A percentile compares a stretch with the other conserved stretches of the same genome.
Evolutionary conservation across 2,888 invertebrate genomes (phyloP).

Genomic region (Agrochola litura): DNA sequence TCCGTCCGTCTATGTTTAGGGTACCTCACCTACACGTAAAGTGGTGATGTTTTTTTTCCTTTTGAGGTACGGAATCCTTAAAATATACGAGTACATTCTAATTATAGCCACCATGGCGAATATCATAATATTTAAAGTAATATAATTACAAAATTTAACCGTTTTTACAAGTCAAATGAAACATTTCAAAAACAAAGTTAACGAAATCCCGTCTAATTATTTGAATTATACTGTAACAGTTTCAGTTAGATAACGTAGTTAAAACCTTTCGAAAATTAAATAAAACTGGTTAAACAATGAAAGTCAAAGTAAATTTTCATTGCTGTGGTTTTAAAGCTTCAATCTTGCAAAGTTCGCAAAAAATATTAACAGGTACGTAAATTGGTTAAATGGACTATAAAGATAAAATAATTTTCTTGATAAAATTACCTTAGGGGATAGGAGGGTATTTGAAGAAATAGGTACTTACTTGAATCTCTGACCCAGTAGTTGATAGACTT

Average conservation of each 20-base stretch:
- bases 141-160: slow-evolving; percentile 2
- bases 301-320: slow-evolving; percentile 60
- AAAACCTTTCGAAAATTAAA: slow-evolving; percentile 62
- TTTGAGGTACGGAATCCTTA: too few relatives aligned
- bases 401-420: slow-evolving; percentile 39
- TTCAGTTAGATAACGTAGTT: slow-evolving; percentile 55
- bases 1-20: too few relatives aligned
- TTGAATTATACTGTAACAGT: slow-evolving; percentile 54
- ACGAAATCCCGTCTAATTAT: slow-evolving; percentile 53
- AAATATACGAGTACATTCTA: not conserved
- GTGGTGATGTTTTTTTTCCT: too few relatives aligned
- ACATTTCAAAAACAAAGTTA: slow-evolving; percentile 56
- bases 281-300: slow-evolving; percentile 52
- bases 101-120: not conserved
- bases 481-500: slow-evolving; percentile 98
- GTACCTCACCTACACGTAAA: too few relatives aligned
- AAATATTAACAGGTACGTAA: slow-evolving; percentile 48
- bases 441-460: slow-evolving; percentile 16
- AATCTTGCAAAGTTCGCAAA: slow-evolving; percentile 55
- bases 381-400: slow-evolving; percentile 36
- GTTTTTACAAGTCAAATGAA: slow-evolving; percentile 45
- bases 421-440: slow-evolving; percentile 16
- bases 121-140: slow-evolving; percentile 6
- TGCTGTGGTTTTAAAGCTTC: slow-evolving; percentile 48
- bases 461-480: slow-evolving; percentile 95